These are phyloP conservation scores for Stictonetta naevosa DNA, from an alignment of 2,113 vertebrate species.

Conservation along the genomic window DNA sequence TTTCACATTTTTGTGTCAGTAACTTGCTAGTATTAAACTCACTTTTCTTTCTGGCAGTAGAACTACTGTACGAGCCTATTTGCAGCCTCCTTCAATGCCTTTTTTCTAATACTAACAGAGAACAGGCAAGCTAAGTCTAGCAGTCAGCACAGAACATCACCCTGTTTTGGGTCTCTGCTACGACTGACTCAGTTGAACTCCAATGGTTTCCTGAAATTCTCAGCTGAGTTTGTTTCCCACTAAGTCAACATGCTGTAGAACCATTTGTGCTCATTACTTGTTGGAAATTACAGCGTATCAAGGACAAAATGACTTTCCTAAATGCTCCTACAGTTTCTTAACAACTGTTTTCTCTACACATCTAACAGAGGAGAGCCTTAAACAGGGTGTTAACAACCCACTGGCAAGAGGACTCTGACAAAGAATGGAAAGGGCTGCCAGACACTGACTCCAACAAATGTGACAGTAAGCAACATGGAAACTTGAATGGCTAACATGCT, in stretches of 20 bases:
- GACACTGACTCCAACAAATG: neutral
- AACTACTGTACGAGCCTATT: neutral
- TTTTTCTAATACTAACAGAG: neutral
- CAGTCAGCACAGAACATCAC: neutral
- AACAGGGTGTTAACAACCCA: neutral
- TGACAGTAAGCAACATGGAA: neutral
- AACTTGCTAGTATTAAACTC: neutral
- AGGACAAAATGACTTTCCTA: neutral
- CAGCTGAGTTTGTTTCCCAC: neutral
- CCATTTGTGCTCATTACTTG: neutral
- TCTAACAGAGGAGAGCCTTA: neutral
- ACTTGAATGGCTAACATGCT: neutral
- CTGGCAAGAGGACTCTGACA: neutral
- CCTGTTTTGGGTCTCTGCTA: neutral
- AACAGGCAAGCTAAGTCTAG: neutral
- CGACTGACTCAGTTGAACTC: neutral
- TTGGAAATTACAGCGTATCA: neutral
- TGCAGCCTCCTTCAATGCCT: neutral
- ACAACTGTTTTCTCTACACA: neutral
- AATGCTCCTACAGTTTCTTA: neutral
- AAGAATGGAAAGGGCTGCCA: neutral
- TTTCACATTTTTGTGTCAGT: neutral
- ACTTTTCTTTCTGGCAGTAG: neutral
- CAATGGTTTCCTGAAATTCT: neutral
- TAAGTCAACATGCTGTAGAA: neutral